Evolutionary conservation across 1,140 invertebrate species (phyloP).

Genomic region (Drosophila melanica): DNA sequence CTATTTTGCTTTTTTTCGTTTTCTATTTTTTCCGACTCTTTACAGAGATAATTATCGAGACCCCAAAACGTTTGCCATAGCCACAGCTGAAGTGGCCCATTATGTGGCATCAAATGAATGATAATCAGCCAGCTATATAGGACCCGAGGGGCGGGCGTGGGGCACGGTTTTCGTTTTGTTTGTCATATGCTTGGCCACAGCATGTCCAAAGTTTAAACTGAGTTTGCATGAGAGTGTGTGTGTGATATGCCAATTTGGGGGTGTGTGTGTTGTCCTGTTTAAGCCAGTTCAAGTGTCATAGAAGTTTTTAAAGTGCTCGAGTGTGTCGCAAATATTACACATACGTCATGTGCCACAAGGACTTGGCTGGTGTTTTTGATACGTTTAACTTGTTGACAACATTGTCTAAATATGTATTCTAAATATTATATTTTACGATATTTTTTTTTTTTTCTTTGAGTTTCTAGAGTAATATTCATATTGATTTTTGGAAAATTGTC

Average conservation of each 20-base stretch:
- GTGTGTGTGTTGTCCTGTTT: not conserved
- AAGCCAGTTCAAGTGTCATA: constrained; percentile 1
- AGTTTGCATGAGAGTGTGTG: not conserved
- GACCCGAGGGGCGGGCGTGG: not conserved
- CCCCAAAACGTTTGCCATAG: constrained; percentile 30
- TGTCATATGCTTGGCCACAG: constrained; percentile 37
- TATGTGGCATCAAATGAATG: constrained; percentile 40
- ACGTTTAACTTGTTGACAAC: constrained; percentile 4
- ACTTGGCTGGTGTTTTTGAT: not conserved
- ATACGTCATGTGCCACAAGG: constrained; percentile 13
- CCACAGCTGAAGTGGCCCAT: constrained; percentile 35
- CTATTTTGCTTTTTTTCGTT: constrained; percentile 13
- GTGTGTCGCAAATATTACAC: constrained; percentile 15
- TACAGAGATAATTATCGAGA: constrained; percentile 32
- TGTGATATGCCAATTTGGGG: too few species aligned
- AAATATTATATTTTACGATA: not conserved
- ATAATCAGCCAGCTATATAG: constrained; percentile 29
- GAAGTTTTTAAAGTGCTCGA: constrained; percentile 9
- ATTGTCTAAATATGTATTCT: not conserved
- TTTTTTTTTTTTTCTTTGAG: too few species aligned
- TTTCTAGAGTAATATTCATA: too few species aligned
- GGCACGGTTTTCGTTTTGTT: constrained; percentile 1
- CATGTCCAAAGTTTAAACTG: constrained; percentile 34
- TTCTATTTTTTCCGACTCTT: constrained; percentile 13
- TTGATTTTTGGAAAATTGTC: too few species aligned